These are phyloP conservation scores for Gymnothorax reevesii DNA, from an alignment of 2,797 vertebrate genomes.

Conservation along the genomic window DNA sequence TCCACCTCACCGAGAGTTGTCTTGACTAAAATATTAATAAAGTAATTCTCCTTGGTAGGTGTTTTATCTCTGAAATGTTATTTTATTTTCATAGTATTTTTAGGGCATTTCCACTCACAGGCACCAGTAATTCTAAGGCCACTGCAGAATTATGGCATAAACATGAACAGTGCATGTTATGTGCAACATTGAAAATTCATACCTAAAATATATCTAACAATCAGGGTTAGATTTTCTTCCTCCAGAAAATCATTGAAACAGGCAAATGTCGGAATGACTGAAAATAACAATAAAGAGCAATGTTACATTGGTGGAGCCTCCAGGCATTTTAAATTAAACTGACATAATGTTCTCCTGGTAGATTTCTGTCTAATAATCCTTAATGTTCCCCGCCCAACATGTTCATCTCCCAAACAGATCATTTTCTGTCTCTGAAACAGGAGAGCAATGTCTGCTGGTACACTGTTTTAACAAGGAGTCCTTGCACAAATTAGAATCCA, in stretches of 20 bases:
- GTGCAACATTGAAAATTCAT: neutral
- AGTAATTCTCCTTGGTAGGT: too few relatives aligned
- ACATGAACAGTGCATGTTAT: neutral
- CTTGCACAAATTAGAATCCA: neutral
- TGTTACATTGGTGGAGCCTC: conserved; percentile 40
- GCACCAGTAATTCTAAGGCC: too few relatives aligned
- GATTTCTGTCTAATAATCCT: conserved; percentile 20
- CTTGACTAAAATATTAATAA: too few relatives aligned
- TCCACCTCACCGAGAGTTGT: too few relatives aligned
- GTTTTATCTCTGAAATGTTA: too few relatives aligned
- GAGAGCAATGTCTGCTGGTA: neutral
- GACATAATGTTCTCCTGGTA: conserved; percentile 36
- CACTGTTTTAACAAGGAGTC: neutral
- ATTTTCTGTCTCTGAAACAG: neutral
- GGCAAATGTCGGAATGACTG: conserved; percentile 44
- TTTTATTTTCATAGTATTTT: too few relatives aligned
- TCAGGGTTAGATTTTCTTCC: conserved; percentile 11
- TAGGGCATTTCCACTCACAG: too few relatives aligned
- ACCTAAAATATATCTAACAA: neutral
- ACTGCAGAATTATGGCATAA: too few relatives aligned
- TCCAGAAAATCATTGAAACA: conserved; percentile 43
- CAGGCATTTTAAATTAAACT: conserved; percentile 35
- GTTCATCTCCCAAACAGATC: neutral
- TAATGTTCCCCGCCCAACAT: conserved; percentile 15
- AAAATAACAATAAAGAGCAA: conserved; percentile 38